phyloP scores from a whole-genome alignment of 1,140 invertebrate genomes.

The Gonioctena quinquepunctata region DNA sequence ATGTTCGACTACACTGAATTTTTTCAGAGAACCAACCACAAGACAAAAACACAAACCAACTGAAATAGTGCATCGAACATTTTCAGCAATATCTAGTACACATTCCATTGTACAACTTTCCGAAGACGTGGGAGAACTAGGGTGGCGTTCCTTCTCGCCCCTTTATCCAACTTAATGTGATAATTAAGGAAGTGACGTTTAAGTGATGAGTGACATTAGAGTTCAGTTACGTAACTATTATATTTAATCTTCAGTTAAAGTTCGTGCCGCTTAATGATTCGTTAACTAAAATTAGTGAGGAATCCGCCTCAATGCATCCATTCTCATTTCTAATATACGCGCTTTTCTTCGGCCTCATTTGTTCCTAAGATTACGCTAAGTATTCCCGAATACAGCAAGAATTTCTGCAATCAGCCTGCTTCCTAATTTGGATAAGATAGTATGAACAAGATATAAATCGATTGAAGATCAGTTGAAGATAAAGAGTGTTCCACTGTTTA shows the following conservation, averaged over 20 bases:
- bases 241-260: slow-evolving; percentile 55
- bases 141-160: slow-evolving; percentile 15
- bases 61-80: no score
- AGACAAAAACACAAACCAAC: no score
- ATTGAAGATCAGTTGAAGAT: no score
- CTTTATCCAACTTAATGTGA: slow-evolving; percentile 42
- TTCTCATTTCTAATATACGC: slow-evolving; percentile 34
- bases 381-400: slow-evolving; percentile 13
- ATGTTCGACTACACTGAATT: no score
- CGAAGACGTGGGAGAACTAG: not conserved
- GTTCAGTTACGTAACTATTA: slow-evolving; percentile 52
- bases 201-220: slow-evolving; percentile 55
- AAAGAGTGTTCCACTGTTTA: no score
- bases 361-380: slow-evolving; percentile 22
- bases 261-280: slow-evolving; percentile 52
- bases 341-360: slow-evolving; percentile 45
- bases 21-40: no score
- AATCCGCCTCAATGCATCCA: slow-evolving; percentile 28
- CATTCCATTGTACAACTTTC: not conserved
- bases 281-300: slow-evolving; percentile 49
- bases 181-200: slow-evolving; percentile 54
- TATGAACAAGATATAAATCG: not conserved
- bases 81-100: no score
- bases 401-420: slow-evolving; percentile 4
- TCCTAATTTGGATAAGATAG: not conserved